These are phyloP conservation scores for Apis cerana DNA, from an alignment of 1,140 invertebrate species.

Conservation along the genomic window DNA sequence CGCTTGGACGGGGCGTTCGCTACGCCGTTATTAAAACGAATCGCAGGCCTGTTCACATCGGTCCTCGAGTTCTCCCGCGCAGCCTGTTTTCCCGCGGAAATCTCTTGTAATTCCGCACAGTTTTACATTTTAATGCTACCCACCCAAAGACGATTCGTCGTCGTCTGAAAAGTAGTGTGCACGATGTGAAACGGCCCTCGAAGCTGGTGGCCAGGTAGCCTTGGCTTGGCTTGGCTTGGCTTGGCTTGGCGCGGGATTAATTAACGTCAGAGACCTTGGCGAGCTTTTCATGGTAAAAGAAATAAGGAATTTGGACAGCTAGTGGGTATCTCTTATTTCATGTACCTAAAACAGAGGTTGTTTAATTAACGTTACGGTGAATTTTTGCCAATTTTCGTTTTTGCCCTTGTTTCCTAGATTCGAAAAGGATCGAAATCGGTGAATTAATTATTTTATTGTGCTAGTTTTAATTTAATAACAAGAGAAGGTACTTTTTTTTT, in stretches of 20 bases:
- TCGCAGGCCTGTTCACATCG: constrained; percentile 8
- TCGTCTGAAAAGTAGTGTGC: background rate
- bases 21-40: constrained; percentile 18
- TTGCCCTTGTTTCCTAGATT: too few species aligned
- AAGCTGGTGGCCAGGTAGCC: background rate
- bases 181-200: constrained; percentile 2
- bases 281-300: background rate
- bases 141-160: background rate
- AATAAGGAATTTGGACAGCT: background rate
- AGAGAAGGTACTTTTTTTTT: too few species aligned
- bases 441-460: too few species aligned
- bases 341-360: background rate
- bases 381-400: background rate
- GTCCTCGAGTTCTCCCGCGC: background rate
- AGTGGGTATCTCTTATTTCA: background rate
- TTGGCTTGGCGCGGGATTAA: background rate
- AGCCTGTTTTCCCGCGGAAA: background rate
- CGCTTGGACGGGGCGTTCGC: background rate
- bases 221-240: background rate
- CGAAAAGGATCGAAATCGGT: too few species aligned
- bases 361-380: background rate
- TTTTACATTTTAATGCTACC: constrained; percentile 42
- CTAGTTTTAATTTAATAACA: too few species aligned
- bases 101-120: constrained; percentile 7
- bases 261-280: background rate